Evolutionary conservation across 2,113 vertebrate genomes (phyloP), one percentile per base, ranked within the genome.

Genomic region (Forbesichthys papilliferus): DNA sequence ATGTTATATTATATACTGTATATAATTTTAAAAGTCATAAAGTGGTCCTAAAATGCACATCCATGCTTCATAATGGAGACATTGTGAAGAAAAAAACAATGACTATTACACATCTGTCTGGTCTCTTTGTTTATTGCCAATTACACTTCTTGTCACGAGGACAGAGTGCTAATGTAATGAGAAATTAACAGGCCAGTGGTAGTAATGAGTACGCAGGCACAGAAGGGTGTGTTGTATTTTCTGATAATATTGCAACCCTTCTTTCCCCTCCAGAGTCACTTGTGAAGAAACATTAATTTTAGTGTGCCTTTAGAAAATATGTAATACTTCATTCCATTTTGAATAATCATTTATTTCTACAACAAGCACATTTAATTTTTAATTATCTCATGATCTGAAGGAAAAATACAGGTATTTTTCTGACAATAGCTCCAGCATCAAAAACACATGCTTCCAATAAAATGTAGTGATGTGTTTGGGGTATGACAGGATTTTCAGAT

Each of bases 161-260:
- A 64, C 68, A 33, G 58, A 55, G 64, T 74, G 48, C 67, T 81
- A 80, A 61, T 77, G 61, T 53, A 76, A 73, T 78, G 75, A 73
- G 75, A 80, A 82, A 80, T 74, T 76, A 42, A 16, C 11, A 59
- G 68, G 71, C 72, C 71, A 75, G 77, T 75, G 79, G 70, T 64
- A 75, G 70, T 52, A 52, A 52, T 52, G 85, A 53, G 62, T 52
- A 16, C 60, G 64, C 34, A 47, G 51, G 71, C 67, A 0, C 51
- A 62, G 77, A 64, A 66, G 14, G 52, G 52, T n/a, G 52, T 12
- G 7, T 36, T 20, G 0, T 36, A 14, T 51, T 69, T 48, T 75
- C 36, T 42, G 36, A 42, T 42, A 42, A 8, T 6, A 8, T 42
- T 42, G 36, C 36, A 5, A 42, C 36, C 36, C 36, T 42, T 42